A percentile compares a stretch with the other conserved stretches of the same genome.
Evolutionary conservation across 2,113 vertebrate genomes (phyloP).

Genomic region (Coreoperca whiteheadi): DNA sequence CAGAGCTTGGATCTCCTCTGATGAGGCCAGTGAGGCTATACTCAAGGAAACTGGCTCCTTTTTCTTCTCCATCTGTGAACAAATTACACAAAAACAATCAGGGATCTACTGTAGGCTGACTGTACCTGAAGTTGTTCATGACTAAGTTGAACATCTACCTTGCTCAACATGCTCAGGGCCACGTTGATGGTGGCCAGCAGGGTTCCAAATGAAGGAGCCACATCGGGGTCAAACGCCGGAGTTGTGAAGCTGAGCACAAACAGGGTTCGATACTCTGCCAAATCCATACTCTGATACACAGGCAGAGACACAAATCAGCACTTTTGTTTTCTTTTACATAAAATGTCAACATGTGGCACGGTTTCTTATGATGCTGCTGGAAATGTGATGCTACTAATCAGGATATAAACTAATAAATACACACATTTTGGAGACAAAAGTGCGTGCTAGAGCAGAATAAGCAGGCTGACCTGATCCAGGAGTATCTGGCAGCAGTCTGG

Average conservation of each 20-base stretch:
- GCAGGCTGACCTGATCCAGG: constrained; percentile 89
- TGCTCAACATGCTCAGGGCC: constrained; percentile 93
- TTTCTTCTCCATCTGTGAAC: constrained; percentile 93
- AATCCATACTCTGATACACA: constrained; percentile 90
- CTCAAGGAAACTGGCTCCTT: constrained; percentile 90
- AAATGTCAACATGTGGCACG: background rate
- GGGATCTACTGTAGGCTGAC: accelerated
- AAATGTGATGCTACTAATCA: background rate
- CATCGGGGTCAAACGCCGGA: constrained; percentile 94
- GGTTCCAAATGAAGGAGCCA: constrained; percentile 96
- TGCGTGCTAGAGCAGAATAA: no score
- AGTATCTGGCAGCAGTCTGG: constrained; percentile 98
- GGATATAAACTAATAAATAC: background rate
- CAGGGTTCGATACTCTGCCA: constrained; percentile 93
- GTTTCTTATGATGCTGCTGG: background rate
- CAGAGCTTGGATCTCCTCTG: constrained; percentile 91
- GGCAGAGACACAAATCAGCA: background rate
- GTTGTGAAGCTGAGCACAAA: constrained; percentile 96
- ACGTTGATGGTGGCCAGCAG: constrained; percentile 96
- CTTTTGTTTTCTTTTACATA: no score
- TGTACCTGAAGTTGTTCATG: background rate
- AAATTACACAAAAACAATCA: background rate
- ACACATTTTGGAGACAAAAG: background rate
- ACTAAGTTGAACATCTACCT: constrained; percentile 80
- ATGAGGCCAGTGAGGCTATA: constrained; percentile 86